Conservation (phyloP, 2,888 invertebrate species). For the Cloeon dipterum region DNA sequence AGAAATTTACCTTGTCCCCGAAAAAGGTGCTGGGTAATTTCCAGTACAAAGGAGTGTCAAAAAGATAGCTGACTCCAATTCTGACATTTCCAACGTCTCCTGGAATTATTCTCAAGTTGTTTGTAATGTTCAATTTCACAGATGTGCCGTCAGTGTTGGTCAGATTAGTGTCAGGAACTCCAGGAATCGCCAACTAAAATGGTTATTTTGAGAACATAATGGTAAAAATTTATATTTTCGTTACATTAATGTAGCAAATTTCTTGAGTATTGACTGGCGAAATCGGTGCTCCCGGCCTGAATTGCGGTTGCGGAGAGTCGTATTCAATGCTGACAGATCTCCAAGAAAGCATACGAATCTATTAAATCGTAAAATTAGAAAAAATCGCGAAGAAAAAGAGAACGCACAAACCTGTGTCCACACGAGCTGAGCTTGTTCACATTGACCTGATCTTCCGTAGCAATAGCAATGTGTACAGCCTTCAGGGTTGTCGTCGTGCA, state of each 20-base stretch:
- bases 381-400: too few species aligned
- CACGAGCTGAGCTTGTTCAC: slow-evolving; percentile 56
- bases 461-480: slow-evolving; percentile 96
- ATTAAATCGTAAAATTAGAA: slow-evolving; percentile 1
- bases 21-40: slow-evolving; percentile 55
- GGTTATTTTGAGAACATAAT: background rate
- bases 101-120: slow-evolving; percentile 36
- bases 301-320: slow-evolving; percentile 10
- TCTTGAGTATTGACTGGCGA: slow-evolving; percentile 16
- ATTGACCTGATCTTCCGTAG: slow-evolving; percentile 63
- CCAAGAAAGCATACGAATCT: slow-evolving; percentile 9
- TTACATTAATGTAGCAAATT: slow-evolving; percentile 18
- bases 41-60: slow-evolving; percentile 57
- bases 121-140: slow-evolving; percentile 25
- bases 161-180: slow-evolving; percentile 13
- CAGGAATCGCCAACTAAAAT: slow-evolving; percentile 16
- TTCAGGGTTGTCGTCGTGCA: slow-evolving; percentile 47
- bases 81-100: slow-evolving; percentile 28
- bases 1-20: slow-evolving; percentile 68
- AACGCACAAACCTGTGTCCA: slow-evolving; percentile 51
- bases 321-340: slow-evolving; percentile 14
- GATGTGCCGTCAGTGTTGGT: slow-evolving; percentile 8
- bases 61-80: slow-evolving; percentile 24
- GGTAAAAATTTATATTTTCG: slow-evolving; percentile 13
- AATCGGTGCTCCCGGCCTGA: slow-evolving; percentile 10